These are phyloP conservation scores for Dorcus hopei DNA, from an alignment of 2,888 invertebrate genomes.

Conservation along the genomic window DNA sequence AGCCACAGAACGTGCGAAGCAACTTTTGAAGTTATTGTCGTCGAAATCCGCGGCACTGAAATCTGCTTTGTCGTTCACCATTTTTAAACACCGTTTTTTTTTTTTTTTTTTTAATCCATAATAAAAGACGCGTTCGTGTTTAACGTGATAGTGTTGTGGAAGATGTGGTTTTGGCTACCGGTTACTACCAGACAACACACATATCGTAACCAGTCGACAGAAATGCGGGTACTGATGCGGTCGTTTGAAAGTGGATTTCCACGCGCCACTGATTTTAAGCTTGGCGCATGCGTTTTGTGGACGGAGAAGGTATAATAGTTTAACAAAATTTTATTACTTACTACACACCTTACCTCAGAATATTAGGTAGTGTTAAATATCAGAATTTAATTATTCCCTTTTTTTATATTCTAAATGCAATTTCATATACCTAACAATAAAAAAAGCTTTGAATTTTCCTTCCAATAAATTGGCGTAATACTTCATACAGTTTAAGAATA, in stretches of 20 bases:
- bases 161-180: neutral
- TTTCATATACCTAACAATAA: too few relatives aligned
- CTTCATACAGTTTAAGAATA: too few relatives aligned
- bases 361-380: too few relatives aligned
- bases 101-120: too few relatives aligned
- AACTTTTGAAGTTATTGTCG: conserved; percentile 43
- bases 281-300: conserved; percentile 13
- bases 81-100: conserved; percentile 12
- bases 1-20: conserved; percentile 45
- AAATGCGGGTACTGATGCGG: conserved; percentile 10
- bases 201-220: conserved; percentile 11
- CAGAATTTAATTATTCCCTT: too few relatives aligned
- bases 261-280: conserved; percentile 25
- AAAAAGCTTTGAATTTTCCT: too few relatives aligned
- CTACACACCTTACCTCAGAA: too few relatives aligned
- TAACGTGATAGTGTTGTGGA: neutral
- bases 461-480: too few relatives aligned
- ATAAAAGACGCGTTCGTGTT: neutral
- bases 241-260: conserved; percentile 23
- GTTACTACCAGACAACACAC: conserved; percentile 2
- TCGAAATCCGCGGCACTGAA: conserved; percentile 34
- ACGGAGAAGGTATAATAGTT: too few relatives aligned
- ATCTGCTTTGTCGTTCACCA: conserved; percentile 36
- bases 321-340: too few relatives aligned
- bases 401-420: too few relatives aligned